Base-by-base conservation (phyloP, 1,140 invertebrate genomes). In the Aporrectodea caliginosa region DNA sequence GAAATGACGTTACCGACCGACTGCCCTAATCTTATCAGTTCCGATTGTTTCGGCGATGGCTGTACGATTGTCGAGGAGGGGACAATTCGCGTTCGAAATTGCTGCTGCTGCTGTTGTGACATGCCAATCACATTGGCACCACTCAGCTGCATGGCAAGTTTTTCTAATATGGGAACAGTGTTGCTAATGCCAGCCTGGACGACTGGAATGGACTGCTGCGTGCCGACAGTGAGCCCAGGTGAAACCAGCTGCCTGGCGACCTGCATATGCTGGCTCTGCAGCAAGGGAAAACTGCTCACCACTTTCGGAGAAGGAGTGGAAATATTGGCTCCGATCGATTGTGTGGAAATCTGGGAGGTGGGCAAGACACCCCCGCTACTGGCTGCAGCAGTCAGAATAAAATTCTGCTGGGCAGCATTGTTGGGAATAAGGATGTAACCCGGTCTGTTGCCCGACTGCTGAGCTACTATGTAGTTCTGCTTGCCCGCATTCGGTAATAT, bases 401-500 rank as follows among this genome's bases (percentile, higher is more conserved):
- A 58, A 58, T 58, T 58, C 6, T 6, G 22, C 43, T 58, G 43
- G 43, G 43, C 43, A 22, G 92, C 93, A 35, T 76, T 76, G 75
- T 76, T 76, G 16, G 75, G 35, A 30, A 76, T 58, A 30, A 76
- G 33, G 43, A 43, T 43, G 35, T 27, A 76, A 29, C n/a, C 31
- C 16, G 0, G 43, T 29, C 35, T 76, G 16, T 16, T 43, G 75
- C 29, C 43, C 6, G 43, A 6, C 43, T 58, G 43, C 43, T 58
- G 43, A 58, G 43, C 22, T 22, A 58, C 43, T 6, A 58, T 58
- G 43, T 12, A 58, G 22, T 58, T 58, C 43, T 58, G 43, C 43
- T 58, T 58, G 43, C 43, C 43, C 6, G 43, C 43, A 22, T 58
- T 58, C 43, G 43, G 43, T 58, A 58, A 22, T 12, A 58, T 58